phyloP scores from a whole-genome alignment of 2,113 vertebrate species.

The Thunnus thynnus region DNA sequence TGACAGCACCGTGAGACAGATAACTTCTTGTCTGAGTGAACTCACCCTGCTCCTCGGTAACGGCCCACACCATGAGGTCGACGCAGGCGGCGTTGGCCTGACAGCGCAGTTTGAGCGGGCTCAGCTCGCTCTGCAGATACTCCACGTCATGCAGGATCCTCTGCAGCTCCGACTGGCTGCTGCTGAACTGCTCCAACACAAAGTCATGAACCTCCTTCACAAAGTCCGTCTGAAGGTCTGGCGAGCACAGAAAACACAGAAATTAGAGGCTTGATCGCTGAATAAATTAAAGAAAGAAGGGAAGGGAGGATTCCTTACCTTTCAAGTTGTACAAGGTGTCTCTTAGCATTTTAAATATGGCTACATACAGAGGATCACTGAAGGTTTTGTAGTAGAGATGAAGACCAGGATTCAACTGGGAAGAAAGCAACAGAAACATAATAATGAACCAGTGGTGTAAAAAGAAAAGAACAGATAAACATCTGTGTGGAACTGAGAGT shows the following conservation, averaged over 20 bases:
- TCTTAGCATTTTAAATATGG: conserved; percentile 97
- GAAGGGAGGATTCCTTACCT: conserved; percentile 81
- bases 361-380: conserved; percentile 95
- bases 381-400: conserved; percentile 93
- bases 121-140: conserved; percentile 92
- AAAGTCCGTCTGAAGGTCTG: conserved; percentile 93
- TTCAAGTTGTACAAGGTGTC: conserved; percentile 95
- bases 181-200: conserved; percentile 97
- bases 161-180: conserved; percentile 96
- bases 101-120: conserved; percentile 94
- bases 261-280: neutral
- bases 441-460: neutral
- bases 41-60: conserved; percentile 97
- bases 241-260: neutral
- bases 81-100: conserved; percentile 98
- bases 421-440: conserved; percentile 23
- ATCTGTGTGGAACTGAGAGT: neutral
- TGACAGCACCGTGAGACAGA: no score
- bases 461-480: neutral
- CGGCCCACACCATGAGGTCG: conserved; percentile 99
- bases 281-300: neutral
- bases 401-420: conserved; percentile 83
- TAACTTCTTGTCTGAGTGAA: neutral
- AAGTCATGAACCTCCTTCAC: conserved; percentile 99
- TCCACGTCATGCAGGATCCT: conserved; percentile 96